Conservation (phyloP, 2,797 vertebrate genomes). For the Dendrocincla tyrannina region DNA sequence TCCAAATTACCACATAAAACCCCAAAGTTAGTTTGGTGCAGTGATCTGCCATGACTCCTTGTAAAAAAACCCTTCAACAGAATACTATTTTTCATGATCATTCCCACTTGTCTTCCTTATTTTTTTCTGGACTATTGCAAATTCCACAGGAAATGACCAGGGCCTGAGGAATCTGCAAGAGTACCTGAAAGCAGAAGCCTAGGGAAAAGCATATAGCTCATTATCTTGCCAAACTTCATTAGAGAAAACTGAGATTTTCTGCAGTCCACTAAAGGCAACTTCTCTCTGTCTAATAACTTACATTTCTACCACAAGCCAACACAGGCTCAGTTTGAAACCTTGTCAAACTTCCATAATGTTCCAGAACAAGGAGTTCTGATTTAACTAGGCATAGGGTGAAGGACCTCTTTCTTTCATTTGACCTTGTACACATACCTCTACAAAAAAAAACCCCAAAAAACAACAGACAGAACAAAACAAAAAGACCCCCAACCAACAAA, state of each 20-base stretch:
- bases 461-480: too few species aligned
- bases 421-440: neutral
- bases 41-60: neutral
- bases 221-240: neutral
- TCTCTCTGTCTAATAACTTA: neutral
- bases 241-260: neutral
- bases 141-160: neutral
- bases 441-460: too few species aligned
- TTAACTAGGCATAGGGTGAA: neutral
- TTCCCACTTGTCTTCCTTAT: neutral
- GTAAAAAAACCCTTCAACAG: neutral
- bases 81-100: neutral
- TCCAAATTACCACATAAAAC: slow-evolving; percentile 5
- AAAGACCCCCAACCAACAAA: too few species aligned
- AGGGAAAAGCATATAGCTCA: neutral
- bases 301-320: neutral
- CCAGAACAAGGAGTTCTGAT: neutral
- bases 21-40: neutral
- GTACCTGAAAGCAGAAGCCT: neutral
- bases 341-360: neutral
- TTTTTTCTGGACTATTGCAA: neutral
- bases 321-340: neutral
- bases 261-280: neutral
- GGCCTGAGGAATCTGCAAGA: neutral
- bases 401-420: neutral